phyloP scores from a whole-genome alignment of 30 jellyfish, hydroid and myxozoan genomes.

The Aurelia aurita complex sp. Pacific region DNA sequence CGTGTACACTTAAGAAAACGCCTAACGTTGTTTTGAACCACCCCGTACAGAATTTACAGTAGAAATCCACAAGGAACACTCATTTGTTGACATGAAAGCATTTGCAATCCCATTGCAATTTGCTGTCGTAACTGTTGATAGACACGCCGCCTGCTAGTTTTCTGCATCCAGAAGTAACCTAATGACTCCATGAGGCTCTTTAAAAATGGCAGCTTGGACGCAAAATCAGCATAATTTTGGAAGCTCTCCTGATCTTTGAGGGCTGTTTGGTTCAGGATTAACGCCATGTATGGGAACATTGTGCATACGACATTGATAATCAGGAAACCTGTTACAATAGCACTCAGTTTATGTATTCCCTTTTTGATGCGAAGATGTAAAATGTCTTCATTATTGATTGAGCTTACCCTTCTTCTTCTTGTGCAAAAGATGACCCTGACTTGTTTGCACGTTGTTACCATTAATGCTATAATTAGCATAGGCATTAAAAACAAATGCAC shows the following conservation, averaged over 20 bases:
- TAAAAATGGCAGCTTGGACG: slow-evolving; percentile 5
- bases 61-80: too few relatives aligned
- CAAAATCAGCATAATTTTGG: background rate
- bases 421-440: background rate
- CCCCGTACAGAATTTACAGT: too few relatives aligned
- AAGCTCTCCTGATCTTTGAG: background rate
- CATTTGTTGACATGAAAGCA: too few relatives aligned
- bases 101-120: too few relatives aligned
- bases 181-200: slow-evolving; percentile 2
- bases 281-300: background rate
- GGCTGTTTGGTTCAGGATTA: background rate
- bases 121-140: background rate
- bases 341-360: background rate
- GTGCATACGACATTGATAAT: background rate
- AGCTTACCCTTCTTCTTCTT: background rate
- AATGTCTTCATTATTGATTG: background rate
- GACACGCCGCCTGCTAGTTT: background rate
- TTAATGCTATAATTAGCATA: background rate
- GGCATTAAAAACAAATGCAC: slow-evolving; percentile 1
- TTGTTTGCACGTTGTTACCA: slow-evolving; percentile 3
- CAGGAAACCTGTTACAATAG: background rate
- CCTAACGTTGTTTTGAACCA: too few relatives aligned
- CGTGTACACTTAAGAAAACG: too few relatives aligned
- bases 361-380: background rate
- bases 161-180: background rate